Conservation (phyloP, 2,113 vertebrate species). For the Melozone crissalis region DNA sequence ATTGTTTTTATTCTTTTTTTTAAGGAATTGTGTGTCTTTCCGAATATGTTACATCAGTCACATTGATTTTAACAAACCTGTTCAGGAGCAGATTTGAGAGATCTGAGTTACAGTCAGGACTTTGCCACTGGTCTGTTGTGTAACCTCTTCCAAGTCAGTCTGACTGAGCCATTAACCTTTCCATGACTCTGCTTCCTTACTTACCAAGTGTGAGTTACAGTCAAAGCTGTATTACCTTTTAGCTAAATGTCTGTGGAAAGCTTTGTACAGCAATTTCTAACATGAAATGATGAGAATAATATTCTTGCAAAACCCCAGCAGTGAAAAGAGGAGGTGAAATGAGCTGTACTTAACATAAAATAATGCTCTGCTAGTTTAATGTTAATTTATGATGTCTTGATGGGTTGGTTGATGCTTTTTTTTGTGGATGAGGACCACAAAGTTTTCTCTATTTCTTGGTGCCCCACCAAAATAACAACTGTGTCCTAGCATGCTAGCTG, state of each 20-base stretch:
- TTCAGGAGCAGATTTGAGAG: background rate
- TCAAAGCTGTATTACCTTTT: background rate
- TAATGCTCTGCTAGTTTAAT: background rate
- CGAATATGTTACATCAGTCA: background rate
- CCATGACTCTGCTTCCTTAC: background rate
- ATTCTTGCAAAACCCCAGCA: background rate
- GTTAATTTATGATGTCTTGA: background rate
- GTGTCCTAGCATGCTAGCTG: background rate
- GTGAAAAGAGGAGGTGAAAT: background rate
- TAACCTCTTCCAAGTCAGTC: background rate
- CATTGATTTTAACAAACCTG: background rate
- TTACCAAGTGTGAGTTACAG: background rate
- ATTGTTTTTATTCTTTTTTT: background rate
- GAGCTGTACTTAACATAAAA: background rate
- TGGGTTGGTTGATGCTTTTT: background rate
- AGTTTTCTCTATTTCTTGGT: background rate
- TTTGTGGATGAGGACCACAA: background rate
- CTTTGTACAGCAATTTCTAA: background rate
- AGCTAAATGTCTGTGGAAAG: background rate
- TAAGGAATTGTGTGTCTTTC: background rate
- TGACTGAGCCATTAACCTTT: conserved; percentile 17
- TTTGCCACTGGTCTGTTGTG: background rate
- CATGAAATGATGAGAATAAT: background rate
- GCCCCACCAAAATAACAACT: background rate
- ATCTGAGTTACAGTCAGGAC: background rate